Base-by-base conservation (phyloP, 1,140 invertebrate genomes). In the Mactra quadrangularis region DNA sequence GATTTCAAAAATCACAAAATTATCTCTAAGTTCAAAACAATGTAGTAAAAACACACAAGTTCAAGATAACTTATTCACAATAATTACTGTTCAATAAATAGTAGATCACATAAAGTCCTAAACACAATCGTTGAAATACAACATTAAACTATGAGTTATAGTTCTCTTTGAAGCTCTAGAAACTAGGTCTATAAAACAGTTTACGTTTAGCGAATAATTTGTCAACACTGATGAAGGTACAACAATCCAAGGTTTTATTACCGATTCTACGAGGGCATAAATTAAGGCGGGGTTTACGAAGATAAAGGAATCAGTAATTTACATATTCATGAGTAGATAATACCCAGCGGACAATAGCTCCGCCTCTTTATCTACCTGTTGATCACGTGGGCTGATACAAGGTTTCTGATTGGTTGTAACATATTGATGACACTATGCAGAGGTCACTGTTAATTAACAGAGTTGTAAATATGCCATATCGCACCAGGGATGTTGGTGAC, bases 101-200 rank as follows among this genome's bases (percentile, higher is more conserved):
- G 41, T 33, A 78, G 62, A 60, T 45, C 31, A 19, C 47, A 45
- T 55, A 29, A 47, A 52, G 22, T 47, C 53, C 31, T 71, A 50
- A n/a, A 71, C 17, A 45, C 52, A 7, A 47, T n/a, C 33, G 9
- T 64, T 31, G 33, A 50, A 62, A 62, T 11, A 41, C 57, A 27
- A 50, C 57, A 31, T 41, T n/a, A 52, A 22, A 62, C 6, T 31
- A 77, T 64, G 55, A 77, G 47, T 45, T 62, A 62, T 52, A 50
- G 60, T 62, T 60, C 45, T 64, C 74, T 62, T 62, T 60, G 59
- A 62, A 60, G 22, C 45, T 64, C 50, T 17, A 27, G 38, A 41
- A 59, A 59, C 25, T 52, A 77, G 47, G 74, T 77, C 74, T 38
- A 77, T 77, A 77, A 77, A 77, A 77, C 41, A 60, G 74, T 77